A percentile compares a stretch with the other conserved stretches of the same genome.
These are phyloP conservation scores for Sebastiscus tertius DNA, from an alignment of 2,797 vertebrate species.

Conservation along the genomic window DNA sequence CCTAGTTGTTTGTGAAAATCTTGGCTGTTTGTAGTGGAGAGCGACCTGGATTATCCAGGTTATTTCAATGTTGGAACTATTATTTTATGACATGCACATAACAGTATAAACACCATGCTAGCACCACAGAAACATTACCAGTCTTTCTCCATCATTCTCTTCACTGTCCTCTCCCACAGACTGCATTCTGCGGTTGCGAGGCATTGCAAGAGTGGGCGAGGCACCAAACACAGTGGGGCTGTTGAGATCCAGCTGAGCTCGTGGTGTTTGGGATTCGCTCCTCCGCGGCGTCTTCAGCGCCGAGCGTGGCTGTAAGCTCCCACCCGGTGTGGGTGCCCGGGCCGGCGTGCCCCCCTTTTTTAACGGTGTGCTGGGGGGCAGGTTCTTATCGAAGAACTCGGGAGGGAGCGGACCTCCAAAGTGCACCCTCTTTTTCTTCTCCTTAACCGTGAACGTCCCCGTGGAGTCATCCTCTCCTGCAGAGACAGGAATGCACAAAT, in stretches of 20 bases:
- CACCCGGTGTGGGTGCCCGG: conserved; percentile 48
- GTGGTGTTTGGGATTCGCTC: conserved; percentile 11
- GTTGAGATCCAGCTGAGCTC: conserved; percentile 48
- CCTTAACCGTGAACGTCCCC: conserved; percentile 8
- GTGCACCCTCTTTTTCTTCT: conserved; percentile 77
- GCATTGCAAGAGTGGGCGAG: conserved; percentile 61
- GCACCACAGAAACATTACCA: background rate
- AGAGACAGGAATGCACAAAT: conserved; percentile 2
- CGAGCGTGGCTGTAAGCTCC: conserved; percentile 59
- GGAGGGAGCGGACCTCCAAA: conserved; percentile 82
- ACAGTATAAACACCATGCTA: background rate
- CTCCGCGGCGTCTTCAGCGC: conserved; percentile 80
- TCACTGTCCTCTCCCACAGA: conserved; percentile 1
- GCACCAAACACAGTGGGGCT: conserved; percentile 56
- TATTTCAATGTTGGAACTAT: background rate
- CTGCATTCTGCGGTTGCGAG: background rate
- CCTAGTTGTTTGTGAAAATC: background rate
- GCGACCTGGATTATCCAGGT: background rate
- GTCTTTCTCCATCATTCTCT: conserved; percentile 4
- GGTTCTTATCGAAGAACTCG: conserved; percentile 82
- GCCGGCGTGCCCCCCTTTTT: conserved; percentile 79
- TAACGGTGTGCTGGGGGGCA: conserved; percentile 84
- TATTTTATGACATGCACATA: background rate
- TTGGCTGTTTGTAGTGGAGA: background rate
- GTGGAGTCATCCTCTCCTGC: conserved; percentile 42